Evolutionary conservation across 2,113 vertebrate genomes (phyloP), one percentile per base, ranked within the genome.

Genomic region (Pangasianodon hypophthalmus): DNA sequence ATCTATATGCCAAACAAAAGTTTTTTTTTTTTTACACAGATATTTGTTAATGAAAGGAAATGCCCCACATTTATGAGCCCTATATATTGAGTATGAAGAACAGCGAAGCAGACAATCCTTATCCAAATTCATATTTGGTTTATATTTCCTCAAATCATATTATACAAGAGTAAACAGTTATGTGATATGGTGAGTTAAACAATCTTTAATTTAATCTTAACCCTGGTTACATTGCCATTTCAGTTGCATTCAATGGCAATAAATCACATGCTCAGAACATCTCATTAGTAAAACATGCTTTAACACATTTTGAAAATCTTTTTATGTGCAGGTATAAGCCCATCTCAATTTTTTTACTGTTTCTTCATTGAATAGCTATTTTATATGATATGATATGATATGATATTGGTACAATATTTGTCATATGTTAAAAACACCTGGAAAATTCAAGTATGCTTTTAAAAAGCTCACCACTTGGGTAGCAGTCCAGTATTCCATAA

Each of bases 401-500:
- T 48, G 24, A 48, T 48, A 29, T 18, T 48, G 29, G 3, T 29
- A 29, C 19, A 54, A 11, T 83, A 71, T 71, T 81, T 83, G n/a
- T 29, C 24, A 11, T 73, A 60, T 73, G 10, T 50, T 58, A 32
- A 58, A 89, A 32, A 21, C 1, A 86, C 9, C 16, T 2, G 32
- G 41, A 58, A 58, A 87, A 58, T 21, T 11, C 60, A 21, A 44
- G 1, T 29, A 24, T 29, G 19, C 13, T 90, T 87, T 44, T 64
- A 46, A 52, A 73, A 67, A n/a, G 32, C 90, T 94, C 95, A 99
- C 98, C 98, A 97, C 98, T 97, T 84, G 96, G 95, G 11, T 95
- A 96, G 94, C 98, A 99, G 92, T 98, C 96, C 2, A 98, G 95
- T 89, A 95, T 94, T 87, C 97, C 97, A 5, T 96, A 91, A 0